Conservation (phyloP, 2,888 invertebrate species). For the Perdita meconis region DNA sequence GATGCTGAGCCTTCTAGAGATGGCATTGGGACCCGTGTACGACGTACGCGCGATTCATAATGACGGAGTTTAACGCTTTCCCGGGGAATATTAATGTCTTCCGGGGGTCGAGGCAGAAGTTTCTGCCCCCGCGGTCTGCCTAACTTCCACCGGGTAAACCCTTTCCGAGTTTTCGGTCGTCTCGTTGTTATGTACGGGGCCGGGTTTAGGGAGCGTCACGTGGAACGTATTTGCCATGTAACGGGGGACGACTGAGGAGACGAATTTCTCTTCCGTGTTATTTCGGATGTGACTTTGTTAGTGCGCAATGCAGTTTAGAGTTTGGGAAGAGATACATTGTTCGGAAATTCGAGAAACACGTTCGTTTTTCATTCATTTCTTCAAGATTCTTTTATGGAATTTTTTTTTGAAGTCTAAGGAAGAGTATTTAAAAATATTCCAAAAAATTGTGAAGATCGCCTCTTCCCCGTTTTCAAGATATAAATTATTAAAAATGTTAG, state of each 20-base stretch:
- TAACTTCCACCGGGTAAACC: conserved; percentile 23
- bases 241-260: conserved; percentile 17
- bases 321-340: no score
- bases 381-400: no score
- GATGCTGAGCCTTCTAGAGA: conserved; percentile 56
- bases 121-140: conserved; percentile 16
- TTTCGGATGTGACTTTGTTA: conserved; percentile 17
- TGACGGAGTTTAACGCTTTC: conserved; percentile 7
- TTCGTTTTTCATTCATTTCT: no score
- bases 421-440: no score
- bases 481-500: no score
- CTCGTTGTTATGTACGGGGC: background rate
- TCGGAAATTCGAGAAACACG: no score
- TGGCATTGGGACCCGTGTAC: conserved; percentile 46
- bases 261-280: conserved; percentile 22
- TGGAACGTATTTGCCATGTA: conserved; percentile 27
- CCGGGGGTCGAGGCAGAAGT: background rate
- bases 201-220: conserved; percentile 10
- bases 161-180: conserved; percentile 22
- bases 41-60: background rate
- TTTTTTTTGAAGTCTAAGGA: no score
- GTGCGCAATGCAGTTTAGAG: background rate
- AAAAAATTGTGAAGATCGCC: no score
- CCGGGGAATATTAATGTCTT: conserved; percentile 43
- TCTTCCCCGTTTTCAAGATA: no score